Percentiles rank a stretch among this genome's conserved stretches.
phyloP scores from a whole-genome alignment of 2,113 vertebrate species.

The Pachypanchax playfairii region DNA sequence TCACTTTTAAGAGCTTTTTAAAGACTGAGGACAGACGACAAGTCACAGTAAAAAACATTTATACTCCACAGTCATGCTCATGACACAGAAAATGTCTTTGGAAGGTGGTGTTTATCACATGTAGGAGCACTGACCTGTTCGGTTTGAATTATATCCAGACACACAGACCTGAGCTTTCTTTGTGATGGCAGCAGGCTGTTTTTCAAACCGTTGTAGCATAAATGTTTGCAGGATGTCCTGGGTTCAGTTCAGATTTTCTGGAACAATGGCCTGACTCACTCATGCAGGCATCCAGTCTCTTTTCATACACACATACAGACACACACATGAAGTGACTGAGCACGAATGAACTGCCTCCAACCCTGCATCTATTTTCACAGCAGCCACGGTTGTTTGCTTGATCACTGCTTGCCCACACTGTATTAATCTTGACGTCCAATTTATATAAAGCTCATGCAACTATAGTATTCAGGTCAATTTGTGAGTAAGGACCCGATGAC shows the following conservation, averaged over 20 bases:
- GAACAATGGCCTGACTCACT: slow-evolving; percentile 66
- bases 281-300: slow-evolving; percentile 48
- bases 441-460: slow-evolving; percentile 20
- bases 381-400: slow-evolving; percentile 8
- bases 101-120: not conserved
- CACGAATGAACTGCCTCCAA: slow-evolving; percentile 12
- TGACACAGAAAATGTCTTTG: not conserved
- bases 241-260: slow-evolving; percentile 68
- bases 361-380: slow-evolving; percentile 8
- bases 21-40: slow-evolving; percentile 2
- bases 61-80: not conserved
- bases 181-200: slow-evolving; percentile 36
- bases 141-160: slow-evolving; percentile 10
- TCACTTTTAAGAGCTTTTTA: slow-evolving; percentile 14
- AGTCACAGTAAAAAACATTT: slow-evolving; percentile 8
- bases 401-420: not conserved
- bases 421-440: slow-evolving; percentile 23
- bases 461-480: slow-evolving; percentile 1
- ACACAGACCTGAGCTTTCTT: slow-evolving; percentile 25
- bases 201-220: slow-evolving; percentile 49
- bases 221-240: slow-evolving; percentile 67
- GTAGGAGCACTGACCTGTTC: slow-evolving; percentile 4
- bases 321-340: slow-evolving; percentile 14
- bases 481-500: not conserved
- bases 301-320: slow-evolving; percentile 35